phyloP scores from a whole-genome alignment of 2,888 invertebrate species.

The Tanaodytes sp. region DNA sequence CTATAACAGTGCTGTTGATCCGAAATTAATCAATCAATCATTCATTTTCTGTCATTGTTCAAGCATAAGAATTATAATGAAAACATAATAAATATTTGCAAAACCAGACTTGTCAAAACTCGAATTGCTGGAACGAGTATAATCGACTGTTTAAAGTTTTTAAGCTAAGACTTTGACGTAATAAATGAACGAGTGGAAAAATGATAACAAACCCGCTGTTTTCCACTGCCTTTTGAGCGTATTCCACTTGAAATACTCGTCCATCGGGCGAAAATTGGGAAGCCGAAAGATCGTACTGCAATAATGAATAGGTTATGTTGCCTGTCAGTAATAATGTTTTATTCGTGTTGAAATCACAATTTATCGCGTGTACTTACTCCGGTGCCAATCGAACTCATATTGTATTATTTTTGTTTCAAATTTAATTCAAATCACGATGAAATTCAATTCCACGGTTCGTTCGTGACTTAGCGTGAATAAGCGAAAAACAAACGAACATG shows the following conservation, averaged over 20 bases:
- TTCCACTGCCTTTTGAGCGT: constrained; percentile 99
- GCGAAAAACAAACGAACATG: constrained; percentile 49
- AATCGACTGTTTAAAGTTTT: too few relatives aligned
- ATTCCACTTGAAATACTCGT: constrained; percentile 99
- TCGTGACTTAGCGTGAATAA: constrained; percentile 49
- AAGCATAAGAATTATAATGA: too few relatives aligned
- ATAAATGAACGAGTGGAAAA: too few relatives aligned
- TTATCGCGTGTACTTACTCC: constrained; percentile 80
- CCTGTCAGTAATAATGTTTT: constrained; percentile 23
- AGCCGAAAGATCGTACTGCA: constrained; percentile 98
- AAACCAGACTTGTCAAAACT: too few relatives aligned
- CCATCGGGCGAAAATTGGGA: constrained; percentile 99
- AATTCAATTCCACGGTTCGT: too few relatives aligned
- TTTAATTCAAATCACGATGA: neutral
- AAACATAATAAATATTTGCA: too few relatives aligned
- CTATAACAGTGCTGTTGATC: constrained; percentile 87
- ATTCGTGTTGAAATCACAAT: constrained; percentile 11
- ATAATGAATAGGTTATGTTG: constrained; percentile 63
- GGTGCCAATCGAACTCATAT: constrained; percentile 95
- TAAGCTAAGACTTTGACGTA: too few relatives aligned
- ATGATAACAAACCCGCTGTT: constrained; percentile 89
- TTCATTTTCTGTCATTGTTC: neutral
- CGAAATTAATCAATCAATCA: too few relatives aligned
- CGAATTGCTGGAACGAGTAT: too few relatives aligned
- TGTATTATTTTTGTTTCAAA: constrained; percentile 22